Conservation (phyloP, 2,797 vertebrate species). For the Clarias pachynema region DNA sequence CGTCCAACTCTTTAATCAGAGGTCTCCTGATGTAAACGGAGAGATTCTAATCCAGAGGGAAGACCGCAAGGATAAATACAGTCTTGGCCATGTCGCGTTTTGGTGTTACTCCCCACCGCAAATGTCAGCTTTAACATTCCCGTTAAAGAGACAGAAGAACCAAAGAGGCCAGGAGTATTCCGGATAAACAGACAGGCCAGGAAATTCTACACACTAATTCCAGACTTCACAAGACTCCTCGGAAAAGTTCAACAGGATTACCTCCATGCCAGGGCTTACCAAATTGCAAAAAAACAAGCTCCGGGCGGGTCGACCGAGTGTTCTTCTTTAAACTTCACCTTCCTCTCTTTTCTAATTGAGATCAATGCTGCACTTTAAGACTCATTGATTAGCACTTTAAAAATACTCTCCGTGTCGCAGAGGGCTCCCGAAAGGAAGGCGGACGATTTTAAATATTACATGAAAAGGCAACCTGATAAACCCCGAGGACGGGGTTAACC, state of each 20-base stretch:
- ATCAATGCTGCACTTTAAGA: conserved; percentile 91
- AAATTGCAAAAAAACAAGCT: conserved; percentile 11
- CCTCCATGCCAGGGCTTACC: conserved; percentile 31
- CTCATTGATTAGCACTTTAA: conserved; percentile 91
- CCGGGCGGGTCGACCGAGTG: conserved; percentile 57
- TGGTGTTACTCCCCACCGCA: conserved; percentile 42
- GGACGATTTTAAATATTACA: conserved; percentile 76
- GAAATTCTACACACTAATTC: conserved; percentile 45
- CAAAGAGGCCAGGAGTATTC: conserved; percentile 32
- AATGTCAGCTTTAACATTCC: conserved; percentile 38
- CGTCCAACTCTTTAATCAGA: conserved; percentile 73
- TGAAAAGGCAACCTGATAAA: conserved; percentile 44
- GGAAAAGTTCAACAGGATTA: conserved; percentile 48
- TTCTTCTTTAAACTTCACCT: conserved; percentile 79
- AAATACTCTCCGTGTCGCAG: conserved; percentile 80
- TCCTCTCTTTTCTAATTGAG: conserved; percentile 75
- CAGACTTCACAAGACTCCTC: conserved; percentile 36
- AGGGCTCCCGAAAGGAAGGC: conserved; percentile 78
- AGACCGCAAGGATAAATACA: background rate
- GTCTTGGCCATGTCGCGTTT: conserved; percentile 27
- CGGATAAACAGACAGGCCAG: conserved; percentile 31
- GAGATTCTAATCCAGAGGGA: conserved; percentile 6
- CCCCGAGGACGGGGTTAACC: conserved; percentile 48
- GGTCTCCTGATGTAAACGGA: conserved; percentile 55
- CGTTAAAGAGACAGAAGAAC: conserved; percentile 27